Evolutionary conservation across 2,113 vertebrate genomes (phyloP).

Genomic region (Malaclemys terrapin): DNA sequence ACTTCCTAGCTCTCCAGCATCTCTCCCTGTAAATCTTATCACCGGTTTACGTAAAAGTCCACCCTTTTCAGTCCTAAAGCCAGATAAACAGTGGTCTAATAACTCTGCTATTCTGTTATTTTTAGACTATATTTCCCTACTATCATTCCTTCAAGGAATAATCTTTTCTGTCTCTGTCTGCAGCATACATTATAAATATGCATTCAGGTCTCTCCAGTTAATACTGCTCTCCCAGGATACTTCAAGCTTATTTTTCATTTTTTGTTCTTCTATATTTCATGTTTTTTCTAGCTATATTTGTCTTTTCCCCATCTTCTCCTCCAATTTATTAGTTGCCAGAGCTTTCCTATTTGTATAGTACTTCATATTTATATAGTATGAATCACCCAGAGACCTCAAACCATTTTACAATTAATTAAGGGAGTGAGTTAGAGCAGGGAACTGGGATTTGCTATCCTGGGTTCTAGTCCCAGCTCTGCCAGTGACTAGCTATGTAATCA

Average conservation of each 20-base stretch:
- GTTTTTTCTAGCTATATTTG: neutral
- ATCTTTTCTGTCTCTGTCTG: neutral
- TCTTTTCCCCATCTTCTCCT: neutral
- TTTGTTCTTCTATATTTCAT: neutral
- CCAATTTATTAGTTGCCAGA: neutral
- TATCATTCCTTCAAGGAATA: conserved; percentile 3
- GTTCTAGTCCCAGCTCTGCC: neutral
- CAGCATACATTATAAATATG: neutral
- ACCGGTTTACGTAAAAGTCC: conserved; percentile 37
- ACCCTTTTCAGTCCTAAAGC: neutral
- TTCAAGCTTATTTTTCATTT: neutral
- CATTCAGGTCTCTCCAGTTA: conserved; percentile 4
- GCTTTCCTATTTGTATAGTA: neutral
- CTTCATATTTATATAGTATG: rapidly evolving
- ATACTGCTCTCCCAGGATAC: neutral
- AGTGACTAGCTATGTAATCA: neutral
- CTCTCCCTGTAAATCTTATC: conserved; percentile 9
- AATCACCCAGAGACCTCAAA: neutral
- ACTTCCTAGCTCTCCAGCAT: conserved; percentile 44
- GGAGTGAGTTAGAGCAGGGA: neutral
- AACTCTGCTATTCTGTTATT: conserved; percentile 12
- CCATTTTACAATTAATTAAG: neutral
- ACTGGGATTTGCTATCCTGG: neutral
- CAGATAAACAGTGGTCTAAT: conserved; percentile 17
- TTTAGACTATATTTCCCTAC: neutral